Base-by-base conservation (phyloP, 2,113 vertebrate species). In the Cygnus buccinator region DNA sequence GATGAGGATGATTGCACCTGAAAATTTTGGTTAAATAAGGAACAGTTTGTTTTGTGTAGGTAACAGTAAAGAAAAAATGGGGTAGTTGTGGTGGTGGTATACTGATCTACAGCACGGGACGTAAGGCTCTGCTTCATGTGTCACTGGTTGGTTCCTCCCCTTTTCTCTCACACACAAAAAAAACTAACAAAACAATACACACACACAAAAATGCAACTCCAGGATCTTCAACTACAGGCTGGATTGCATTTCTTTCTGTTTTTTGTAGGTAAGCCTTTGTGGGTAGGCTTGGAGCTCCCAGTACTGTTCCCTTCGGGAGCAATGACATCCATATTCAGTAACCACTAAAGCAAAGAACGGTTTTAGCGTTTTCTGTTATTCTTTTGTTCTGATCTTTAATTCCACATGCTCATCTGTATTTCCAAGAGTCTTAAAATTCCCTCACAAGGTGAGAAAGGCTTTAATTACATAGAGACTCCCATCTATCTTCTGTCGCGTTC, bases 351-450 rank as follows among this genome's bases (percentile, higher is more conserved):
- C 39, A 74, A 83, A 73, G 26, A 55, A 62, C 12, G 4, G 59
- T 86, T 74, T 67, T 19, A 84, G 19, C 54, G 35, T 55, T 77
- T 89, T 78, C 52, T 75, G 1, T 75, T 72, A 3, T 68, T 84
- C 73, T 67, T 92, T 94, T 96, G 76, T 94, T 92, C 91, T 84
- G 28, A 14, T 87, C 78, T 72, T 80, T 37, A 71, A n/a, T 84
- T 76, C 28, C 76, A 3, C 6, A 0, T 58, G 75, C 67, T 93
- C 50, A 65, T 90, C 71, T 86, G 0, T 73, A 26, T 88, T 91
- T 95, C 75, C 10, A 3, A 5, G 35, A 83, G 28, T 29, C 81
- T 93, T 87, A 54, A 70, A 84, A 74, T 59, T 83, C 23, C 58
- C 48, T 85, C 48, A 18, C 41, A 59, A 78, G 75, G 76, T 63